Conservation (phyloP, 2,113 vertebrate species). For the Tonatia bakeri region DNA sequence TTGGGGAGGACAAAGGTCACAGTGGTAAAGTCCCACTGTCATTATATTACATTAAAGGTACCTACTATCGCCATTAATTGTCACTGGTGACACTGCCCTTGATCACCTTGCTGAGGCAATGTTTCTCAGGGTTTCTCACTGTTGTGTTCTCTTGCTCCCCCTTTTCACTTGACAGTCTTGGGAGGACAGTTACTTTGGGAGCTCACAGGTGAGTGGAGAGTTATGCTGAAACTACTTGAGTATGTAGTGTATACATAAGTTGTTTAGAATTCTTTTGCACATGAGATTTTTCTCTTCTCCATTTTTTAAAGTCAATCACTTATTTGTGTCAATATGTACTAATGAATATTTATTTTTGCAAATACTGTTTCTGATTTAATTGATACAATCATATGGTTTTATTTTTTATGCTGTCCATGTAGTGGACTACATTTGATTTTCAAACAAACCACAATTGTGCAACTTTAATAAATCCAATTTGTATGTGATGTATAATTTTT, state of each 20-base stretch:
- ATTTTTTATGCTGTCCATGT: not conserved
- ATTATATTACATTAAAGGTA: not conserved
- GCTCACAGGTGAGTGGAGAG: not conserved
- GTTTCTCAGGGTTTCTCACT: not conserved
- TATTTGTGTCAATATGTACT: not conserved
- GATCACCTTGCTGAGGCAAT: not conserved
- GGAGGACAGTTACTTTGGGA: not conserved
- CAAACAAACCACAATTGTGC: no score
- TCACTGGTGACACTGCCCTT: not conserved
- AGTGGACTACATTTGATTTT: not conserved
- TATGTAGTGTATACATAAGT: not conserved
- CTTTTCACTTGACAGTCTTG: not conserved
- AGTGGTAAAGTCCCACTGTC: not conserved
- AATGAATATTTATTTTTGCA: not conserved
- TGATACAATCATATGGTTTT: not conserved
- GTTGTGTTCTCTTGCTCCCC: not conserved
- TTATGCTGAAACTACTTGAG: not conserved
- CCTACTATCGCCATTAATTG: not conserved
- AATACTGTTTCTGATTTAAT: not conserved
- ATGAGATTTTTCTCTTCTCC: not conserved
- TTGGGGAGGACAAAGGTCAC: not conserved
- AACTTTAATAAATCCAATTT: not conserved
- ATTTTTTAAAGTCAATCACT: not conserved
- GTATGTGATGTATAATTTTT: not conserved
- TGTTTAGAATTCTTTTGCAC: not conserved